Evolutionary conservation across 2,888 invertebrate genomes (phyloP), one percentile per base, ranked within the genome.

Genomic region (Embidobia sp.): DNA sequence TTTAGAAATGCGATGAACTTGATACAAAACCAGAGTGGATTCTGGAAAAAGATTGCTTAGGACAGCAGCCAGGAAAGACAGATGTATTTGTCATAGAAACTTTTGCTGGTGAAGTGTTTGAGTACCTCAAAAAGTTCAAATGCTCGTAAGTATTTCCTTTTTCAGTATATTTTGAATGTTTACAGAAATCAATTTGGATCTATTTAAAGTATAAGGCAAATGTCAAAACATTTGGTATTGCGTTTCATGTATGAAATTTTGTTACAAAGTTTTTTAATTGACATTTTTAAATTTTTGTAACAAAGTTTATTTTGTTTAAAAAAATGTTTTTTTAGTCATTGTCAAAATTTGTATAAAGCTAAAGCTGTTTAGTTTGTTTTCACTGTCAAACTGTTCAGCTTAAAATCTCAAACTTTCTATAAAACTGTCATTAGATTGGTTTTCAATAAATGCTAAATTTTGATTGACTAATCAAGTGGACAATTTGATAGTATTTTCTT

Each of bases 51-150:
- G 90, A 93, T 8, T 93, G 94, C 76, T 89, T 91, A 0, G 83
- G 89, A 7, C 89, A 92, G 3, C 85, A 90, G 6, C 91, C 93
- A 35, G 91, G 91, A 5, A 93, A 93, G 15, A 93, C 92, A 79
- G 94, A 95, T 90, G 93, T 96, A 0, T 94, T 96, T 86, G 93
- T 98, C 0, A 91, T 97, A 84, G 93, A 95, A 64, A 91, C 93
- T 40, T 97, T 98, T 90, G 91, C 92, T 79, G 97, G 97, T 7
- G 90, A 92, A 2, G 89, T 93, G 0, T 97, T 95, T 89, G 91
- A 93, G 0, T 92, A 93, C 81, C 85, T 95, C 3, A 91, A 91
- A 79, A 87, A 88, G 42, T 93, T 92, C 0, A 94, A 94, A 83
- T 93, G 94, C 83, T 90, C 94, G 93, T 95, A 91, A 93, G 94